Base-by-base conservation (phyloP, 2,888 invertebrate genomes). In the Pogonocherus hispidulus region DNA sequence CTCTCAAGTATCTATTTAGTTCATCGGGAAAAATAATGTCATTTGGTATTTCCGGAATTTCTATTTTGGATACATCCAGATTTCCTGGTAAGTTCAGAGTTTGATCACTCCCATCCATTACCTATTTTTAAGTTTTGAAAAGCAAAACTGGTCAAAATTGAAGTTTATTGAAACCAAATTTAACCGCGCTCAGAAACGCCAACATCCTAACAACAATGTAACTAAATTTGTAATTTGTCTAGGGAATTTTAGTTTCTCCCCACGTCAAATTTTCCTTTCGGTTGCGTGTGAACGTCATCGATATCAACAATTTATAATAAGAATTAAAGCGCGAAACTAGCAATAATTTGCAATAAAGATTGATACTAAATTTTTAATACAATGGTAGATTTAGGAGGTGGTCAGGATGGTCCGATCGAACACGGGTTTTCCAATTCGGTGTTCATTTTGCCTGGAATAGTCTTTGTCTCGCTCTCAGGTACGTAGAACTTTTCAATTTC, bases 361-460 rank as follows among this genome's bases (percentile, higher is more conserved):
- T 32, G 32, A 41, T 11, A 23, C 20, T 16, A 47, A 1, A 11
- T 23, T 27, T 59, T 47, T 49, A 27, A 18, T 35, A 62, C 49
- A 66, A 96, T 96, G 96, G 95, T 95, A 73, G 95, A 96, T 86
- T 88, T 95, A 80, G 91, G 93, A 70, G 93, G 93, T 19, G 91
- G 92, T 54, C 89, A 92, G 68, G 94, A 94, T 78, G 93, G 93
- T 5, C 94, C 93, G 0, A 89, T 94, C 80, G 94, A 95, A 84
- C 94, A 95, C 86, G 94, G 94, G 76, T 95, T 96, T 86, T 94
- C 94, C 73, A 95, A 96, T 86, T 87, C 91, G 47, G 94, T 96
- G 76, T 96, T 96, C 85, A 92, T 96, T 78, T 83, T 96, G 79
- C 95, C 96, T 76, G 95, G 93, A 59, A 90, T 95, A 76, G 89